Percentiles rank a stretch among this genome's conserved stretches.
phyloP scores from a whole-genome alignment of 2,113 vertebrate genomes.

The Uria aalge region DNA sequence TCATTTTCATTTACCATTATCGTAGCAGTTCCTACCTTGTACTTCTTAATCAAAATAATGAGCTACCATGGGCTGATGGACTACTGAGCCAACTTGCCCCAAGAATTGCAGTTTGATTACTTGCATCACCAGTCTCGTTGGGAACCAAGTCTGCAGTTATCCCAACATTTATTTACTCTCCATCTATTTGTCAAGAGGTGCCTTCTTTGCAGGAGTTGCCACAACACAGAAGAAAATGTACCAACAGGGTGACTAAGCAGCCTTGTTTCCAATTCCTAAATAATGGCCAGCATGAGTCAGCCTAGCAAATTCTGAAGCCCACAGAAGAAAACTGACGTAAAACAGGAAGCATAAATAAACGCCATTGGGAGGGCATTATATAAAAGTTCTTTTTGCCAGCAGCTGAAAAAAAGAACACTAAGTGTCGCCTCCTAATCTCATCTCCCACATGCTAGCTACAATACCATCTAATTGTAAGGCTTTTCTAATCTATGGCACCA shows the following conservation, averaged over 20 bases:
- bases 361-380: neutral
- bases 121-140: neutral
- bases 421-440: neutral
- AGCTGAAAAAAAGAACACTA: neutral
- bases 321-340: neutral
- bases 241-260: neutral
- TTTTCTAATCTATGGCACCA: neutral
- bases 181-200: neutral
- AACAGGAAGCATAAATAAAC: neutral
- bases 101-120: neutral
- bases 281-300: slow-evolving; percentile 23
- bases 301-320: neutral
- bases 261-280: neutral
- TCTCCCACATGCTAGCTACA: neutral
- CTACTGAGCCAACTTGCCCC: neutral
- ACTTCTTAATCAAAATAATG: neutral
- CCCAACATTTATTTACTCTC: neutral
- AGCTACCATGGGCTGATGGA: neutral
- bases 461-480: neutral
- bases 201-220: neutral
- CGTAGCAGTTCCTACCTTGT: neutral
- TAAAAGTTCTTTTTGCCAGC: neutral
- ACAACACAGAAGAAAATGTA: neutral
- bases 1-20: neutral
- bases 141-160: neutral